Evolutionary conservation across 1,140 invertebrate genomes (phyloP).

Genomic region (Phymastichus coffea): DNA sequence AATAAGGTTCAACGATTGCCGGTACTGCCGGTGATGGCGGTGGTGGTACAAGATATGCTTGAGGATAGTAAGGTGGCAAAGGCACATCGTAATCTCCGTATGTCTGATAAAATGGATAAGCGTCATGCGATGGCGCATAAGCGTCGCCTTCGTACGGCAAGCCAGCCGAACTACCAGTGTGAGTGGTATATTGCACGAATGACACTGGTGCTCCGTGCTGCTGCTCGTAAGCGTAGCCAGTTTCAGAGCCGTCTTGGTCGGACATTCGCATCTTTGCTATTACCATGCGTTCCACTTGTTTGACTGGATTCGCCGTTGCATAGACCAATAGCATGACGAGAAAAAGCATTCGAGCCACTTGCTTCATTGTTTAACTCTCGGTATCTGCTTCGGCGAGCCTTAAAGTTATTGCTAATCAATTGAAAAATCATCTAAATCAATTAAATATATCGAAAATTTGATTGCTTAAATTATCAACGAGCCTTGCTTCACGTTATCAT

Average conservation of each 20-base stretch:
- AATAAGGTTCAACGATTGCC: neutral
- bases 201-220: constrained; percentile 42
- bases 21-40: neutral
- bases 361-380: too few relatives aligned
- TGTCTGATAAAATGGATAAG: constrained; percentile 19
- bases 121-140: constrained; percentile 34
- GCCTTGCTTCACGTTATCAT: too few relatives aligned
- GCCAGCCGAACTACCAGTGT: constrained; percentile 39
- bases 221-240: constrained; percentile 47
- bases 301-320: constrained; percentile 3
- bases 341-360: neutral
- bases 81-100: constrained; percentile 24
- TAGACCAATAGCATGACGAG: neutral
- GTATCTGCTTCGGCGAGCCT: too few relatives aligned
- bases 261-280: constrained; percentile 44
- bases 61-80: neutral
- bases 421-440: too few relatives aligned
- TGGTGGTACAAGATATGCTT: neutral
- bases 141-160: constrained; percentile 37
- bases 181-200: constrained; percentile 48
- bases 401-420: too few relatives aligned
- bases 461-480: too few relatives aligned
- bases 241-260: constrained; percentile 46
- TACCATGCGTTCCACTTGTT: constrained; percentile 35
- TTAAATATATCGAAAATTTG: too few relatives aligned